Percentiles rank a stretch among this genome's conserved stretches.
phyloP scores from a whole-genome alignment of 2,888 invertebrate genomes.

The Agapostemon virescens region DNA sequence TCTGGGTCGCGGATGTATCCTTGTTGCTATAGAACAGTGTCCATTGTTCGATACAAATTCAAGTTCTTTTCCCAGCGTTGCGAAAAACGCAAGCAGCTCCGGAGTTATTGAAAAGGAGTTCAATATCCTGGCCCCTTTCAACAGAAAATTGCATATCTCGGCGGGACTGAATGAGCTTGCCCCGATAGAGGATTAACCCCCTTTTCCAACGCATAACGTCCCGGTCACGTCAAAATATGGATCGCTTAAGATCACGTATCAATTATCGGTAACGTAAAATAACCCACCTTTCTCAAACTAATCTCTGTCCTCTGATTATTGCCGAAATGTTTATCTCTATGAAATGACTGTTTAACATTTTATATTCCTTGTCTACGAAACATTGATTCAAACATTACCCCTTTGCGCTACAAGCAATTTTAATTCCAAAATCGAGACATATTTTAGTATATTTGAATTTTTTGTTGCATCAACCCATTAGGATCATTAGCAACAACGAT shows the following conservation, averaged over 20 bases:
- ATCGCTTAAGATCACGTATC: not conserved
- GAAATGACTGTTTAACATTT: not conserved
- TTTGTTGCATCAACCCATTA: too few relatives aligned
- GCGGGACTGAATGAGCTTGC: not conserved
- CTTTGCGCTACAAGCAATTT: too few relatives aligned
- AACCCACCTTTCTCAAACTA: not conserved
- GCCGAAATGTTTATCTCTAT: not conserved
- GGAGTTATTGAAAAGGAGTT: slow-evolving; percentile 34
- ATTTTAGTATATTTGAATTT: too few relatives aligned
- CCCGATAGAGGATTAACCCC: slow-evolving; percentile 19
- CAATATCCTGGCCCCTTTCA: slow-evolving; percentile 36
- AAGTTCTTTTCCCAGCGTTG: slow-evolving; percentile 13
- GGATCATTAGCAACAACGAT: too few relatives aligned
- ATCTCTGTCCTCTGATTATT: not conserved
- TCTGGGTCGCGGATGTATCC: slow-evolving; percentile 31
- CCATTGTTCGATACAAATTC: slow-evolving; percentile 48
- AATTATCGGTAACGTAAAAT: not conserved
- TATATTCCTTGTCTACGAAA: not conserved
- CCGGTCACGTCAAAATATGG: slow-evolving; percentile 1
- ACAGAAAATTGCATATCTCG: slow-evolving; percentile 31
- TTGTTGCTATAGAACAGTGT: slow-evolving; percentile 32
- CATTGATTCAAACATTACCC: not conserved
- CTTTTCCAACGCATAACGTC: slow-evolving; percentile 1
- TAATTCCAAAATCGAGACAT: too few relatives aligned
- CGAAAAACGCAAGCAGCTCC: slow-evolving; percentile 9